These are phyloP conservation scores for Gadus macrocephalus DNA, from an alignment of 2,113 vertebrate species.

Conservation along the genomic window DNA sequence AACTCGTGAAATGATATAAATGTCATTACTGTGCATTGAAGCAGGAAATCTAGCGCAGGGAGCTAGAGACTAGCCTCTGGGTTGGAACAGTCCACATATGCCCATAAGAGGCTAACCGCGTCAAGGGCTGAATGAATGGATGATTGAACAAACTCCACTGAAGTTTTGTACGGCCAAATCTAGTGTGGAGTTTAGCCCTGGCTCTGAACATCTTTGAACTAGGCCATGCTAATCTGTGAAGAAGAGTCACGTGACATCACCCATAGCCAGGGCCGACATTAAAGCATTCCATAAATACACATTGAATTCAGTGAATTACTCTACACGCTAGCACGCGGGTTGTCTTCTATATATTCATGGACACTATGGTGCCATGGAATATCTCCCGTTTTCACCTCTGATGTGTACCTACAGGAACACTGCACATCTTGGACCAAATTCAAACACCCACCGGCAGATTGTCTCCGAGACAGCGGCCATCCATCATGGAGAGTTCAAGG, in stretches of 20 bases:
- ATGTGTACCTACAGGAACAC: constrained; percentile 32
- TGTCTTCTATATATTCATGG: too few relatives aligned
- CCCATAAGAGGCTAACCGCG: constrained; percentile 52
- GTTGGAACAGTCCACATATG: constrained; percentile 55
- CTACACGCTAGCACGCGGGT: too few relatives aligned
- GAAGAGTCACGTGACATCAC: background rate
- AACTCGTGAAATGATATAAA: constrained; percentile 64
- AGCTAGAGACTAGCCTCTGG: constrained; percentile 63
- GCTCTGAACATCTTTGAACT: constrained; percentile 43
- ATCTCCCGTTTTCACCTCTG: too few relatives aligned
- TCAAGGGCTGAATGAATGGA: constrained; percentile 48
- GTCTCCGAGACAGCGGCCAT: constrained; percentile 46
- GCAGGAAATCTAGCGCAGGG: constrained; percentile 64
- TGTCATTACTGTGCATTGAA: constrained; percentile 70
- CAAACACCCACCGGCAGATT: constrained; percentile 26
- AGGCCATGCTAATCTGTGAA: constrained; percentile 45
- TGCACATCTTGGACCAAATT: constrained; percentile 34
- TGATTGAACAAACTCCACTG: constrained; percentile 55
- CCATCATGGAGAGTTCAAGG: constrained; percentile 64
- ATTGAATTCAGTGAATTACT: too few relatives aligned
- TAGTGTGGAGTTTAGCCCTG: constrained; percentile 34
- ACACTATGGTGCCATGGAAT: too few relatives aligned
- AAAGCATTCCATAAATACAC: too few relatives aligned
- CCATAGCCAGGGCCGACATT: too few relatives aligned
- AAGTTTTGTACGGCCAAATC: constrained; percentile 43